A percentile compares a stretch with the other conserved stretches of the same genome.
Evolutionary conservation across 1,140 invertebrate species (phyloP).

Genomic region (Drosophila nikananu): DNA sequence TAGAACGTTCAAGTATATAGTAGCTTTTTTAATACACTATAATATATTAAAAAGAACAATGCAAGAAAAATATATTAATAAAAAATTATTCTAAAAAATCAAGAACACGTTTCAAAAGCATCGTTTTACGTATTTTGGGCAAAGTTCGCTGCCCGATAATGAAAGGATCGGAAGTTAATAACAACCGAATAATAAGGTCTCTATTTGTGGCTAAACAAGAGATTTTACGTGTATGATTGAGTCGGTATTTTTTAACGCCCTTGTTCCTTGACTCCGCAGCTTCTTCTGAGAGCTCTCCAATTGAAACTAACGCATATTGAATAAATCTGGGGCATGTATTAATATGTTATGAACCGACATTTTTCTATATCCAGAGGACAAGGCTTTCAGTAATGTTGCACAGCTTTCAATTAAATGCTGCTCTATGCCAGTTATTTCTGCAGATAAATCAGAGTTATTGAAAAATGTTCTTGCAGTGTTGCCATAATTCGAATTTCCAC

Average conservation of each 20-base stretch:
- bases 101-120: too few relatives aligned
- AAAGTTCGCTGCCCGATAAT: neutral
- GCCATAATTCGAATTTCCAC: too few relatives aligned
- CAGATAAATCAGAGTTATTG: too few relatives aligned
- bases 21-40: too few relatives aligned
- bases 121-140: neutral
- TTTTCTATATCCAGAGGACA: constrained; percentile 25
- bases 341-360: constrained; percentile 27
- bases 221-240: constrained; percentile 17
- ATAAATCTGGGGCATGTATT: constrained; percentile 17
- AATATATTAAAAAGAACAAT: too few relatives aligned
- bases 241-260: neutral
- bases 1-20: too few relatives aligned
- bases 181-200: too few relatives aligned
- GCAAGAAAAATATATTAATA: too few relatives aligned
- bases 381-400: constrained; percentile 18
- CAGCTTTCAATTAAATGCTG: constrained; percentile 11
- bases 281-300: constrained; percentile 26
- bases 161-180: neutral
- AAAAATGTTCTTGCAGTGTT: neutral
- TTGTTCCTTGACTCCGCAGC: constrained; percentile 10
- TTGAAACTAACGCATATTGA: constrained; percentile 5
- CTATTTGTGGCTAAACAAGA: constrained; percentile 10
- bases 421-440: constrained; percentile 1
- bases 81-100: too few relatives aligned